Base-by-base conservation (phyloP, 1,140 invertebrate species). In the Sminthurides bifidus region DNA sequence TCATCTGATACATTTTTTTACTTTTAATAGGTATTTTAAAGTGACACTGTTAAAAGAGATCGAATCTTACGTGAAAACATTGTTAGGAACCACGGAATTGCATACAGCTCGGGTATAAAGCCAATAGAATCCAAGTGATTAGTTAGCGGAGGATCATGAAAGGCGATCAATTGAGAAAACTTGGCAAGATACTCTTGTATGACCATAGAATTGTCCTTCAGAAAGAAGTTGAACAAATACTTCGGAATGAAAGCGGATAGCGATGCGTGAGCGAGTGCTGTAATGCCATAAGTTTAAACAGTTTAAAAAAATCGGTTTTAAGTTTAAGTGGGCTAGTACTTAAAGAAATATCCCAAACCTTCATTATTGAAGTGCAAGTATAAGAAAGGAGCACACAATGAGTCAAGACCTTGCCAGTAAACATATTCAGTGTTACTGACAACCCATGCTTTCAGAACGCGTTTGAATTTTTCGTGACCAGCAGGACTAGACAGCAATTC, bases 321-420 rank as follows among this genome's bases (percentile, higher is more conserved):
- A 21, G 2, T 2, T 23, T 17, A 23, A 24, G 19, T 52, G 29
- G 17, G 45, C 10, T 33, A 6, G 23, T 30, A 35, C 24, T 44
- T 29, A 41, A 58, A 29, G 49, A 24, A 50, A 50, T 2, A 27
- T 21, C n/a, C 19, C 23, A 58, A 72, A 91, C 88, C 86, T 83
- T 98, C 94, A 72, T 97, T 82, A 69, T 95, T 92, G 68, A 98
- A 98, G 73, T 98, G 95, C 1, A 98, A 74, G 70, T 86, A 91
- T 0, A 99, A 74, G 76, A 98, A 98, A 1, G 95, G 95, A 2
- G 95, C 94, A 60, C 89, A 92, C 1, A 99, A 73, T 0, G 94
- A 98, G 76, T 99, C 96, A 15, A 98, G 72, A 2, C 96, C 96
- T 76, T 99, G 95, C 96, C 96, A 99, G 70, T 99, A 99, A 0